Base-by-base conservation (phyloP, 2,888 invertebrate species). In the Macrosoma leucophasiata region DNA sequence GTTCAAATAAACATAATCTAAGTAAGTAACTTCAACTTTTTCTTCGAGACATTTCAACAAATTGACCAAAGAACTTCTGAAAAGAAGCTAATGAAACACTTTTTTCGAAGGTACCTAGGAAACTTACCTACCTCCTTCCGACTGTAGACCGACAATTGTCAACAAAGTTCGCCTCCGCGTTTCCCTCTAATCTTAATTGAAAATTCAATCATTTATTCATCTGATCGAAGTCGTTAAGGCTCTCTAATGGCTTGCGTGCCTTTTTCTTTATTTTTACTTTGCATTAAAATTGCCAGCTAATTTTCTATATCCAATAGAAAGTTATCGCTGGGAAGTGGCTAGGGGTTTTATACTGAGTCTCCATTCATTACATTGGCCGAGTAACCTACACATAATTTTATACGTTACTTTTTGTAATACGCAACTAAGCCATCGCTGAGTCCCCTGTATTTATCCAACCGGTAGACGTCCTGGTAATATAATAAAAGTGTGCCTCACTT, bases 191-290 rank as follows among this genome's bases (percentile, higher is more conserved):
- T 76, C 74, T 78, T 76, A 76, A 78, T 78, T 77, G 72, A 75
- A 76, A 79, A 81, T 78, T 78, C 75, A 77, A 79, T 81, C 70
- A 79, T 77, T 78, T 77, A 78, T 81, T 79, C 73, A 79, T 74
- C 69, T 68, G 66, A 74, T 70, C 68, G 62, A 54, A 64, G 62
- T 76, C 74, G 72, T 77, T 76, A 78, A 61, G 59, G 64, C 57
- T 65, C 61, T 65, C 65, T 71, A 76, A 78, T 73, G 67, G 73
- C 52, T 65, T 43, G 62, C 63, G 60, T 70, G 61, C 58, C 58
- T 62, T 68, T 68, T 69, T 64, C 59, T 67, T 63, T 48, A 62
- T 70, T 76, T 74, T 70, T 62, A 61, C 60, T 68, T 59, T 47
- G 52, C 59, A 66, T 68, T 67, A 64, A 68, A 70, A 65, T 58